Percentiles rank a stretch among this genome's conserved stretches.
Conservation (phyloP, 2,888 invertebrate species). For the Pachymerium ferrugineum region DNA sequence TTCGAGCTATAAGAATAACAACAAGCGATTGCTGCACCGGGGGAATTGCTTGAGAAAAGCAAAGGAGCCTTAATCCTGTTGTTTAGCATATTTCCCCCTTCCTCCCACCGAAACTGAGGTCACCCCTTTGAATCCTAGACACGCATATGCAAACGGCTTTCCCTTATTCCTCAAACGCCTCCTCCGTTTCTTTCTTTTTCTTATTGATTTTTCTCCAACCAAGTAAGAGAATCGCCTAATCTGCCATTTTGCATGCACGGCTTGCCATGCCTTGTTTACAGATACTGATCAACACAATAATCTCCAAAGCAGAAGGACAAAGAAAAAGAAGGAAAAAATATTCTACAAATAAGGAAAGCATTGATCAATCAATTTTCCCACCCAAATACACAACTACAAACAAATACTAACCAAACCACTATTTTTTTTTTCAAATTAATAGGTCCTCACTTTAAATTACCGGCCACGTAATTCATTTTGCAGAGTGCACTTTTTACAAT, state of each 20-base stretch:
- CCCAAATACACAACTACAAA: neutral
- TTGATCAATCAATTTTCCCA: constrained; percentile 8
- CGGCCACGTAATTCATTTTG: neutral
- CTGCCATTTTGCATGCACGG: constrained; percentile 21
- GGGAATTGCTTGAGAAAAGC: constrained; percentile 14
- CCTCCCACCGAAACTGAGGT: constrained; percentile 1
- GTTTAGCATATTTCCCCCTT: constrained; percentile 21
- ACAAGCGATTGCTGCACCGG: constrained; percentile 6
- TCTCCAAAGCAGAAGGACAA: constrained; percentile 4
- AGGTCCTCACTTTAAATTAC: neutral
- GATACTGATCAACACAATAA: constrained; percentile 21
- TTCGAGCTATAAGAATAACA: constrained; percentile 2
- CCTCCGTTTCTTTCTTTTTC: constrained; percentile 14
- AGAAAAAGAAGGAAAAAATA: neutral
- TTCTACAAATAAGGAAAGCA: neutral
- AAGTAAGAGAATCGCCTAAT: constrained; percentile 21
- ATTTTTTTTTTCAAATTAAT: neutral
- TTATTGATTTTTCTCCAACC: constrained; percentile 18
- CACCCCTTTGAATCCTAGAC: constrained; percentile 16
- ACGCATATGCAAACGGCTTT: constrained; percentile 21
- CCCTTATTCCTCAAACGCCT: constrained; percentile 10
- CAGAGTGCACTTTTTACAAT: constrained; percentile 14
- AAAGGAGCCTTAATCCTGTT: constrained; percentile 13
- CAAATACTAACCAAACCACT: neutral
- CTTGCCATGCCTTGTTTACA: constrained; percentile 21